phyloP scores from a whole-genome alignment of 2,113 vertebrate genomes.

The Varanus komodoensis region DNA sequence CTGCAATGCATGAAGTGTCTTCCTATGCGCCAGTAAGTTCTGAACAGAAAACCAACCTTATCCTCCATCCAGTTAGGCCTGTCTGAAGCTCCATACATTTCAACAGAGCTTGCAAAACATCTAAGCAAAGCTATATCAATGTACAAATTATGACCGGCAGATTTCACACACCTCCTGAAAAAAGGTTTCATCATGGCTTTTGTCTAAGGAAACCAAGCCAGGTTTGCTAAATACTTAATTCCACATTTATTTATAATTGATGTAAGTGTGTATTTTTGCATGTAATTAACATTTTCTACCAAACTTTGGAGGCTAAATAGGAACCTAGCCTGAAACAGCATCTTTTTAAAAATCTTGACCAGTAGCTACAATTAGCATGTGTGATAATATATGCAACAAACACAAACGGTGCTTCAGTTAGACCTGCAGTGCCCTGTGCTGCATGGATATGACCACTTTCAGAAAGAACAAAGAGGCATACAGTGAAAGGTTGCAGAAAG shows the following conservation, averaged over 20 bases:
- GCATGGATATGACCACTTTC: not conserved
- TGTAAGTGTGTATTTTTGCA: not conserved
- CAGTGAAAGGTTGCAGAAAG: not conserved
- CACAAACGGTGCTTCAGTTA: conserved; percentile 36
- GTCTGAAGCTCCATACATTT: not conserved
- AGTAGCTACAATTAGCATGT: conserved; percentile 41
- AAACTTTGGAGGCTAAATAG: conserved; percentile 43
- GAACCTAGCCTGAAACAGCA: conserved; percentile 25
- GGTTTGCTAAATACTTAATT: not conserved
- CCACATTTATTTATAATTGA: conserved; percentile 3
- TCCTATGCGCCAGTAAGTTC: not conserved
- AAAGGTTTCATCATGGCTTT: not conserved
- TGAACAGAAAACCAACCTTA: not conserved
- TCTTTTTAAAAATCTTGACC: conserved; percentile 47
- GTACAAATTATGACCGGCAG: conserved; percentile 12
- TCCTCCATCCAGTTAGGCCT: not conserved
- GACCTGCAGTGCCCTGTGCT: conserved; percentile 5
- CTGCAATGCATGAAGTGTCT: not conserved
- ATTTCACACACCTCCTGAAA: not conserved
- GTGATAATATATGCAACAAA: conserved; percentile 48
- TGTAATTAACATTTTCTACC: conserved; percentile 18
- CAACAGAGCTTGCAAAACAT: not conserved
- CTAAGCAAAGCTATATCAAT: fast-evolving
- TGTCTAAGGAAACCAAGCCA: not conserved
- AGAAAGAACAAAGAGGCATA: conserved; percentile 3